These are phyloP conservation scores for Calycopis cecrops DNA, from an alignment of 1,140 invertebrate species.

Conservation along the genomic window DNA sequence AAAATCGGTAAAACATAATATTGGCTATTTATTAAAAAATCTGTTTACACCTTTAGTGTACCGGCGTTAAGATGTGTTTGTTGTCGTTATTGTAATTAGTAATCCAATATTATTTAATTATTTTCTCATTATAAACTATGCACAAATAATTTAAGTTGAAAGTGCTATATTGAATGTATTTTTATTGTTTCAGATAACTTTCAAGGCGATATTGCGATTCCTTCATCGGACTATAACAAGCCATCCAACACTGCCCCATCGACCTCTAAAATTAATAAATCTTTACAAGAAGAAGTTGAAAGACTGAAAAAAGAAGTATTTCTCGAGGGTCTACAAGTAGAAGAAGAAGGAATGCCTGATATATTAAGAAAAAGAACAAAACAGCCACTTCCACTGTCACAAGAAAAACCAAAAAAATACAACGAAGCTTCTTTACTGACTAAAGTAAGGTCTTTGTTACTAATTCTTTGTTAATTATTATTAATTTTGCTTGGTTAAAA, in stretches of 20 bases:
- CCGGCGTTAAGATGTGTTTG: too few species aligned
- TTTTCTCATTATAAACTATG: too few species aligned
- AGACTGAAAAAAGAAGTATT: conserved; percentile 86
- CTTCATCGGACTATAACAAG: conserved; percentile 77
- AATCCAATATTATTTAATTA: too few species aligned
- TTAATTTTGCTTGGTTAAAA: too few species aligned
- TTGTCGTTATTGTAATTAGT: too few species aligned
- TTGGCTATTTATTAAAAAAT: too few species aligned
- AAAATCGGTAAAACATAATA: too few species aligned
- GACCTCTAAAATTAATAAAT: conserved; percentile 78
- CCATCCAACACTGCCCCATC: conserved; percentile 55
- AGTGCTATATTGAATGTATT: conserved; percentile 3
- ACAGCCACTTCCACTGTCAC: conserved; percentile 67
- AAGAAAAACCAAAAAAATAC: conserved; percentile 68
- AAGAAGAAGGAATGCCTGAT: conserved; percentile 86
- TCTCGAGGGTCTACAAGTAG: conserved; percentile 86
- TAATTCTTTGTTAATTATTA: neutral
- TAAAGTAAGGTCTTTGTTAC: conserved; percentile 41
- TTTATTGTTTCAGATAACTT: conserved; percentile 79
- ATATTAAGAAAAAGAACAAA: conserved; percentile 80
- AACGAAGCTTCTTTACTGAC: conserved; percentile 72
- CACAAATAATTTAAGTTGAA: too few species aligned
- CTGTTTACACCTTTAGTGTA: too few species aligned
- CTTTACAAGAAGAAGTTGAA: conserved; percentile 82
- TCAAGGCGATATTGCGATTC: conserved; percentile 87